These are phyloP conservation scores for Manis crassicaudata DNA, from an alignment of 2,797 vertebrate species.

Conservation along the genomic window DNA sequence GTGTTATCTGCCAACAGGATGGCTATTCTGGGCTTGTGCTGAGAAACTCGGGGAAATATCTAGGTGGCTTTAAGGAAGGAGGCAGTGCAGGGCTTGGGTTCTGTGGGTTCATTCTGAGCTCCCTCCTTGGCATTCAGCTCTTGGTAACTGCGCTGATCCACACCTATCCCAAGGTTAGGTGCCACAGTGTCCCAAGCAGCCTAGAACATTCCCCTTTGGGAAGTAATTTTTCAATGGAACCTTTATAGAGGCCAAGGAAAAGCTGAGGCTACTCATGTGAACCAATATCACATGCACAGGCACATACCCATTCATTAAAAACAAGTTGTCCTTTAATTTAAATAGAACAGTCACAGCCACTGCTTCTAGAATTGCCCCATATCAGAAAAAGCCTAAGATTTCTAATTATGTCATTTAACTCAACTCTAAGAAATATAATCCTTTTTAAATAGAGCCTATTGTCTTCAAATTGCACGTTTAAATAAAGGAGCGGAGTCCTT, in stretches of 20 bases:
- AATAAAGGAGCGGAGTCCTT: slow-evolving; percentile 19
- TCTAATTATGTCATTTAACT: slow-evolving; percentile 50
- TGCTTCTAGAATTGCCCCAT: slow-evolving; percentile 32
- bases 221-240: slow-evolving; percentile 38
- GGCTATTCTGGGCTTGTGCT: neutral
- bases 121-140: neutral
- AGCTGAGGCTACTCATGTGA: neutral
- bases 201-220: neutral
- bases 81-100: neutral
- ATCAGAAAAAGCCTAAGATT: slow-evolving; percentile 27
- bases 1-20: neutral
- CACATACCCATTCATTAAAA: neutral
- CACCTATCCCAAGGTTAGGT: neutral
- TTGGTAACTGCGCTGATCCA: neutral
- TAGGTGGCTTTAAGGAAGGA: neutral
- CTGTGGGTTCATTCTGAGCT: neutral
- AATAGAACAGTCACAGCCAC: slow-evolving; percentile 9
- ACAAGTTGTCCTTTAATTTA: neutral
- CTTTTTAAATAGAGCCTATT: slow-evolving; percentile 40
- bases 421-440: slow-evolving; percentile 48
- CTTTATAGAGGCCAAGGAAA: neutral
- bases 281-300: neutral
- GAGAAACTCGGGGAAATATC: neutral
- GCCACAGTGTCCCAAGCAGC: neutral
- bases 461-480: slow-evolving; percentile 45